Conservation (phyloP, 2,888 invertebrate species). For the Brachyopa scutellaris region DNA sequence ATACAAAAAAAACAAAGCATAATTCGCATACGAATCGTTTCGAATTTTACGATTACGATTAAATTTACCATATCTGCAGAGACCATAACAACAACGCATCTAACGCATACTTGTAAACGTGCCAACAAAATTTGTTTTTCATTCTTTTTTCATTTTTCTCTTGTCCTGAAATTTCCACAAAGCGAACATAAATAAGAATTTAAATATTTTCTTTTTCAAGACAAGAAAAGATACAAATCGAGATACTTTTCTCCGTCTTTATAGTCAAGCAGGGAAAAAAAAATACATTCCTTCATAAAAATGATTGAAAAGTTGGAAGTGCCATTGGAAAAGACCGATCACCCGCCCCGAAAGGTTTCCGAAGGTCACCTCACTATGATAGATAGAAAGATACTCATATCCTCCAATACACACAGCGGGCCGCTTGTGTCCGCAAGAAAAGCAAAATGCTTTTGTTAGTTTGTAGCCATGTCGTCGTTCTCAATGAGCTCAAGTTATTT, state of each 20-base stretch:
- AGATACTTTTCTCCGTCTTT: neutral
- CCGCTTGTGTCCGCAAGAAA: conserved; percentile 15
- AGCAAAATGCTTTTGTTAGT: conserved; percentile 22
- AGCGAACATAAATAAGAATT: conserved; percentile 51
- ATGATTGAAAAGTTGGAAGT: conserved; percentile 14
- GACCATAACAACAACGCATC: conserved; percentile 18
- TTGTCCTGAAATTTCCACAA: conserved; percentile 44
- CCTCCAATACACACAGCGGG: neutral
- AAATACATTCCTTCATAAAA: conserved; percentile 2
- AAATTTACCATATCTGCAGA: conserved; percentile 27
- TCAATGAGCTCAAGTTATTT: conserved; percentile 66
- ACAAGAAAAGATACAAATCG: neutral
- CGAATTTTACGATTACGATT: conserved; percentile 33
- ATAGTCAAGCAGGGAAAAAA: neutral
- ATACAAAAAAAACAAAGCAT: neutral
- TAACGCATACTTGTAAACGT: conserved; percentile 40
- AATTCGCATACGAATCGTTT: conserved; percentile 1
- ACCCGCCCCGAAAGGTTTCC: conserved; percentile 38
- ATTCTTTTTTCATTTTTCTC: neutral
- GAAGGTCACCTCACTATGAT: conserved; percentile 27
- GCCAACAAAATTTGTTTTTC: conserved; percentile 42
- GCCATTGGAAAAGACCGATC: conserved; percentile 23
- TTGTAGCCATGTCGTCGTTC: conserved; percentile 29
- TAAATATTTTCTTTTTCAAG: conserved; percentile 24
- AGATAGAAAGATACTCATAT: conserved; percentile 11